phyloP scores from a whole-genome alignment of 2,113 vertebrate species.

The Chlorodrepanis virens region DNA sequence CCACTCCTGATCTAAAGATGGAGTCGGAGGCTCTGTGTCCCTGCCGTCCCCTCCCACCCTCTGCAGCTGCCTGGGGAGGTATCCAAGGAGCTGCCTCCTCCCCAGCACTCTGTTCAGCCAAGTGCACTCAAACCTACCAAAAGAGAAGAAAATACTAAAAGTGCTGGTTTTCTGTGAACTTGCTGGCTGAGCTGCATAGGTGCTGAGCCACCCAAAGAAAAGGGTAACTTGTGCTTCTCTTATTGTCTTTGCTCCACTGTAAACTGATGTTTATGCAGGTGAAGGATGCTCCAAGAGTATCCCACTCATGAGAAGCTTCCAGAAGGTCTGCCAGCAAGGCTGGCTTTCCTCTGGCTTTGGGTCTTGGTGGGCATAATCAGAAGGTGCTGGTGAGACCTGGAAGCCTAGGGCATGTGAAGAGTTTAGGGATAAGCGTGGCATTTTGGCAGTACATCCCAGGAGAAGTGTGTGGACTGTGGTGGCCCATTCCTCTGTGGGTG shows the following conservation, averaged over 20 bases:
- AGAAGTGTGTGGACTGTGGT: neutral
- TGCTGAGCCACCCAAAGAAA: neutral
- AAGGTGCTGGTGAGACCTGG: neutral
- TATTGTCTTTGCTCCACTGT: rapidly evolving
- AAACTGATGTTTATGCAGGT: neutral
- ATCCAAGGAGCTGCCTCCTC: conserved; percentile 35
- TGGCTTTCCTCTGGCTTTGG: neutral
- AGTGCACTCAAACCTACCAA: neutral
- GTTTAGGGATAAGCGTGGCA: neutral
- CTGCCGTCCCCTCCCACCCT: conserved; percentile 12
- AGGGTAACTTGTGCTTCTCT: neutral
- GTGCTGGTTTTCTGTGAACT: neutral
- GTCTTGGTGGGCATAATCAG: neutral
- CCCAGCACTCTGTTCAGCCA: neutral
- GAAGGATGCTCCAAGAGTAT: neutral
- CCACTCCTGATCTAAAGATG: conserved; percentile 52
- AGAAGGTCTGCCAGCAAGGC: neutral
- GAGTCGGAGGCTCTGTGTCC: neutral
- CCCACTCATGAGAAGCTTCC: neutral
- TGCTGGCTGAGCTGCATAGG: neutral
- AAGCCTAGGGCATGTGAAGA: neutral
- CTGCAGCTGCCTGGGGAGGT: neutral
- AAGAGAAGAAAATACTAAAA: neutral
- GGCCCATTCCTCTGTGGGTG: neutral
- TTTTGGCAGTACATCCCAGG: neutral